Evolutionary conservation across 2,888 invertebrate genomes (phyloP).

Genomic region (Stomorhina lunata): DNA sequence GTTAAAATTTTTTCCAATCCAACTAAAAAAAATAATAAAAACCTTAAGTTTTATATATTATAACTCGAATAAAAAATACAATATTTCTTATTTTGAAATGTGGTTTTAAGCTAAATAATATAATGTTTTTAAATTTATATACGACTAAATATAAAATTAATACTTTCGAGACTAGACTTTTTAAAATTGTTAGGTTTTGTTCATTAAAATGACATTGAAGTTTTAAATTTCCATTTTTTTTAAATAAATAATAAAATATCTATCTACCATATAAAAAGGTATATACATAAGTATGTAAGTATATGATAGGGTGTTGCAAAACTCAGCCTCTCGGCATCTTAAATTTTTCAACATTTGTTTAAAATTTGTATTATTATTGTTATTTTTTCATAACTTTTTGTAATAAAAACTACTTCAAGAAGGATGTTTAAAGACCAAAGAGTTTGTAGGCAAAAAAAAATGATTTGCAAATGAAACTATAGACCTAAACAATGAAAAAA

Average conservation of each 20-base stretch:
- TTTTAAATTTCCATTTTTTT: conserved; percentile 47
- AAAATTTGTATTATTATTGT: conserved; percentile 1
- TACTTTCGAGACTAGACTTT: conserved; percentile 22
- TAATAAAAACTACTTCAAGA: conserved; percentile 55
- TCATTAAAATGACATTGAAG: conserved; percentile 54
- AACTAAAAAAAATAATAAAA: not conserved
- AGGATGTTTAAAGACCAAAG: conserved; percentile 51
- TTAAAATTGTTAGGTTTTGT: conserved; percentile 17
- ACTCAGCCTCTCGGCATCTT: no score
- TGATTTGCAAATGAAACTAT: conserved; percentile 4
- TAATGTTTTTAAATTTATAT: conserved; percentile 15
- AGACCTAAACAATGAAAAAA: conserved; percentile 20
- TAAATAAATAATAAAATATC: not conserved
- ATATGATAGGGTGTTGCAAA: conserved; percentile 38
- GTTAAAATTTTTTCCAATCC: conserved; percentile 31
- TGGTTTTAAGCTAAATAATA: conserved; percentile 39
- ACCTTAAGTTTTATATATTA: conserved; percentile 21
- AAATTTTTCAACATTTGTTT: conserved; percentile 45
- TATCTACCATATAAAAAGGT: not conserved
- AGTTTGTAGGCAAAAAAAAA: conserved; percentile 14
- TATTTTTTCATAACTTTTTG: conserved; percentile 5
- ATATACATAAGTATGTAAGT: conserved; percentile 1
- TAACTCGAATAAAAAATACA: conserved; percentile 23
- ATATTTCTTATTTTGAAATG: conserved; percentile 32
- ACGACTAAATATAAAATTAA: not conserved